Evolutionary conservation across 2,888 invertebrate species (phyloP), one percentile per base, ranked within the genome.

Genomic region (Bibio marci): DNA sequence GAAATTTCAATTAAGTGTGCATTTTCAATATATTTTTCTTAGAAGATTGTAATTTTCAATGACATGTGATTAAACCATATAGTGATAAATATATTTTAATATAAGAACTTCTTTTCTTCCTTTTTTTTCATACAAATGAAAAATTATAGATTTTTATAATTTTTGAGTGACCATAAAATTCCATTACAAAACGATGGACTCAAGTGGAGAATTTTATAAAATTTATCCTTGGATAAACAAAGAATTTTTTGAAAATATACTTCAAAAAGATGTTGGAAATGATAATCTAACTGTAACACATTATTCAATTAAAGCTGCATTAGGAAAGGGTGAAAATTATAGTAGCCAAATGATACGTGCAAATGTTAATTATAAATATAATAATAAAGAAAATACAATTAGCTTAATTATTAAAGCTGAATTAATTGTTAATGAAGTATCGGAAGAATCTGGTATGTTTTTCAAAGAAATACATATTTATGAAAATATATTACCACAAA

Each of bases 401-500:
- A n/a, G 14, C 27, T 34, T 26, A 3, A 35, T 35, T 2, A 35
- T 35, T 3, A 35, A 35, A 39, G 28, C 34, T 34, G 22, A 22
- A 22, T 19, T 11, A 13, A 14, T 7, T 13, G 14, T 11, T 26
- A 4, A 22, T 35, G 10, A 13, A 25, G n/a, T 14, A 8, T 26
- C 26, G 15, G 10, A 25, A 4, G 26, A 35, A 27, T 19, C 12
- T 13, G 26, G 25, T 26, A 25, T 35, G 10, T 35, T 35, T 26
- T 22, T 15, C 4, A 35, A 35, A 14, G 60, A 61, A 45, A 60
- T 60, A 35, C 46, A 54, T 11, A 47, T 53, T 11, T 61, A 61
- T 35, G 56, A 54, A 41, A 55, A 59, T 42, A 53, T 61, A 18
- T 32, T 59, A 4, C 59, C 58, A 0, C 47, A 56, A 22, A 50